Evolutionary conservation across 2,888 invertebrate species (phyloP), one percentile per base, ranked within the genome.

Genomic region (Agonopterix arenella): DNA sequence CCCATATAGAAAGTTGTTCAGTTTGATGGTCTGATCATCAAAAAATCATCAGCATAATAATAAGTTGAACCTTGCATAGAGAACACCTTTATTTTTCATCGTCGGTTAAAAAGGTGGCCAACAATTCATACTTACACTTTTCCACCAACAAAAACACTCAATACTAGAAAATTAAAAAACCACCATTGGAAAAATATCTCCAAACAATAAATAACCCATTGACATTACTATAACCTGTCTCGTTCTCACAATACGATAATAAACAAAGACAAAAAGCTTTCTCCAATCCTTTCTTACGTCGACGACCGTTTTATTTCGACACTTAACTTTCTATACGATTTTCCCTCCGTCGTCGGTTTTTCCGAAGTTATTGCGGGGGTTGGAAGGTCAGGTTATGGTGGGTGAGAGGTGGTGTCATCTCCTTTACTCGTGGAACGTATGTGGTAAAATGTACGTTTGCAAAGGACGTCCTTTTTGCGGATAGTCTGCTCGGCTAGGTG

Each of bases 391-490:
- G 1, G 28, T 40, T 53, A 51, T 4, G 36, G 13, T 59, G 57
- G 61, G 45, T 41, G 8, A 4, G 4, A 49, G 51, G 38, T 53
- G 45, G 52, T 58, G 28, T 52, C 11, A 59, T 78, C 83, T 66
- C 75, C 48, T 53, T 85, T 70, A 55, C 51, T 58, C 82, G 60
- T 66, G 80, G 80, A 72, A 78, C 82, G 85, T 84, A 84, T 84
- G 84, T 78, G 84, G 79, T 79, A 77, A 80, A 80, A 79, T 71
- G 77, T 71, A 67, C 69, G 71, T 75, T 79, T 74, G 72, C 75
- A 76, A 72, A 79, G 79, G 84, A 82, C 82, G 80, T 76, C 83
- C 85, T 89, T 89, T 89, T 88, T 88, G 88, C 83, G 80, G 74
- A 76, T 80, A 79, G 88, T 88, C 89, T 88, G 85, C 80, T 66